Base-by-base conservation (phyloP, 1,140 invertebrate species). In the Drosophila sproati region DNA sequence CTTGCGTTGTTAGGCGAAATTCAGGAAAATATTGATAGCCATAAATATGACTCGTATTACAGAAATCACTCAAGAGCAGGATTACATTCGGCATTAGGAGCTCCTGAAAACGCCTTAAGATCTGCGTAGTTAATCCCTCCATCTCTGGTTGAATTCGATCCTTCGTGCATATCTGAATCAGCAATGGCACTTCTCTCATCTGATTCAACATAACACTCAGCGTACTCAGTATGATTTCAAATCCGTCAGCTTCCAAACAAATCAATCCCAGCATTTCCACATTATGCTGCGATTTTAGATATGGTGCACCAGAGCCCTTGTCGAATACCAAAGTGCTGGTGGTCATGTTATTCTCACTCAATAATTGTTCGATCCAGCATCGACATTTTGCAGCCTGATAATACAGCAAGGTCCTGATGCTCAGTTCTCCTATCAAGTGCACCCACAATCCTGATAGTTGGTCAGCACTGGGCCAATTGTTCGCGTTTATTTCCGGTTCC, bases 171-270 rank as follows among this genome's bases (percentile, higher is more conserved):
- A 83, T 20, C 28, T 82, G 72, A 5, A 83, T 7, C 4, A 83
- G 29, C 8, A 83, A 6, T 0, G 80, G 72, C 3, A 59, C 31
- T n/a, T 57, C 43, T 3, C 76, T 56, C 12, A 83, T 83, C 6
- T 83, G 72, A 10, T 82, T 71, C 10, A 82, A 39, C 61, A 79
- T 76, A 2, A 5, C 0, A n/a, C 76, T 68, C 0, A 82, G 45
- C 0, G 51, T 34, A 0, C 5, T 31, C 8, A 82, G 3, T 2
- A 55, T 54, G 1, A 39, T 2, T 0, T 47, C 29, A n/a, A 63
- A 78, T 0, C 55, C 8, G 0, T 34, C 4, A 28, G 8, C 1
- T 2, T 6, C 45, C 5, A 82, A 34, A n/a, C 80, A 82, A 34
- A 39, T 48, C 29, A 82, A n/a, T n/a, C 8, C 52, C n/a, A 82